A percentile compares a stretch with the other conserved stretches of the same genome.
phyloP scores from a whole-genome alignment of 2,113 vertebrate genomes.

The Notothenia coriiceps region DNA sequence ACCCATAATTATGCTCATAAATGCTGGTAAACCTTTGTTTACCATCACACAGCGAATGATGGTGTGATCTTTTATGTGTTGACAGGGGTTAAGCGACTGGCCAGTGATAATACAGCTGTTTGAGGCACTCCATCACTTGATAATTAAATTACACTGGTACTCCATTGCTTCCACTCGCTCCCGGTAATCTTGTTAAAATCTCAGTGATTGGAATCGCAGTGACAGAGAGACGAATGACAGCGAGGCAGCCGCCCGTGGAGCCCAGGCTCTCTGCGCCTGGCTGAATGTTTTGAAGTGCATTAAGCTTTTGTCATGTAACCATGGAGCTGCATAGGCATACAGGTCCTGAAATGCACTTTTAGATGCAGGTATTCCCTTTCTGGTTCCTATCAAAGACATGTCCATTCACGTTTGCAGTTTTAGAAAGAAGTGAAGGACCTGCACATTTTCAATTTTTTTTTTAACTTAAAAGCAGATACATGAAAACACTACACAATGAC shows the following conservation, averaged over 20 bases:
- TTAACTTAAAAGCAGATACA: not conserved
- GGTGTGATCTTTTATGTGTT: constrained; percentile 69
- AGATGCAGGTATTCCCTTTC: constrained; percentile 11
- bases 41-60: constrained; percentile 6
- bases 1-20: not conserved
- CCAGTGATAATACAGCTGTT: constrained; percentile 79
- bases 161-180: constrained; percentile 79
- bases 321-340: constrained; percentile 48
- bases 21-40: constrained; percentile 26
- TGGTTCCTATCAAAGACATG: constrained; percentile 3
- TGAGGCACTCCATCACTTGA: constrained; percentile 80
- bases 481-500: constrained; percentile 25
- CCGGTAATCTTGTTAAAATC: constrained; percentile 81
- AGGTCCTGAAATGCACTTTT: constrained; percentile 27
- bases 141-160: constrained; percentile 80
- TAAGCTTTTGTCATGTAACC: constrained; percentile 64
- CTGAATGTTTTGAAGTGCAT: constrained; percentile 48
- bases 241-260: constrained; percentile 27
- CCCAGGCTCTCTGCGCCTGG: constrained; percentile 34
- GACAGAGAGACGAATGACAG: constrained; percentile 74
- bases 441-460: not conserved
- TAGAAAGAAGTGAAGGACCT: not conserved
- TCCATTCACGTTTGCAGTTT: constrained; percentile 5
- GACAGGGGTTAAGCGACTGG: constrained; percentile 83
- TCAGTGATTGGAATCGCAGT: constrained; percentile 73